Base-by-base conservation (phyloP, 2,797 vertebrate species). In the Coregonus sp. region DNA sequence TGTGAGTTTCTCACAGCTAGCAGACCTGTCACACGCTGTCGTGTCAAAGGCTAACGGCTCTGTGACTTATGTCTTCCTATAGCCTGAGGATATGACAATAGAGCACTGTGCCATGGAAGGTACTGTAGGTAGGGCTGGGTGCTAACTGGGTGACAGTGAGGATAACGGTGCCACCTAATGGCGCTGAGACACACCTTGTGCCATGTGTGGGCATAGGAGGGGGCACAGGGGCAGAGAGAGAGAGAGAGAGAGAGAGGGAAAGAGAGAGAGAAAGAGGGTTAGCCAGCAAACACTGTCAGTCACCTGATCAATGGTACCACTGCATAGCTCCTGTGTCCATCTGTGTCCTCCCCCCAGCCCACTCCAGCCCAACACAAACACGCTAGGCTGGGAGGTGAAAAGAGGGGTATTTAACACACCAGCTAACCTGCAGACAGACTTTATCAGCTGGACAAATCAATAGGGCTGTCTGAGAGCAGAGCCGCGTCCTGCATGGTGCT, bases 361-460 rank as follows among this genome's bases (percentile, higher is more conserved):
- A 65, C 11, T 12, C 63, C 25, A 65, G 50, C 67, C 52, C 37
- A 12, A 29, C 37, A 20, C n/a, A 29, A 77, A 47, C 61, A 25
- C 67, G 66, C 47, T 52, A 52, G 51, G 37, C 73, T 76, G 25
- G 31, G 67, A 82, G 84, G 80, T 84, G 85, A 91, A 91, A 89
- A 92, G 89, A 84, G 89, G 84, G 87, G 84, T 91, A 94, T 93
- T 96, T 94, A 96, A 93, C 93, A 95, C 94, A 94, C 92, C 92
- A 91, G 91, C 92, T 92, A 96, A 94, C 91, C 91, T 87, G 90
- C 89, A 82, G 89, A 93, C 94, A 59, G 56, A 59, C 93, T 89
- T 89, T 87, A 95, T 94, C 93, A 94, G 94, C 94, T 89, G 92
- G 87, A 91, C 94, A 93, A 94, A 98, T 99, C 97, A 95, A 98